Evolutionary conservation across 2,888 invertebrate species (phyloP).

Genomic region (Clunio marinus): DNA sequence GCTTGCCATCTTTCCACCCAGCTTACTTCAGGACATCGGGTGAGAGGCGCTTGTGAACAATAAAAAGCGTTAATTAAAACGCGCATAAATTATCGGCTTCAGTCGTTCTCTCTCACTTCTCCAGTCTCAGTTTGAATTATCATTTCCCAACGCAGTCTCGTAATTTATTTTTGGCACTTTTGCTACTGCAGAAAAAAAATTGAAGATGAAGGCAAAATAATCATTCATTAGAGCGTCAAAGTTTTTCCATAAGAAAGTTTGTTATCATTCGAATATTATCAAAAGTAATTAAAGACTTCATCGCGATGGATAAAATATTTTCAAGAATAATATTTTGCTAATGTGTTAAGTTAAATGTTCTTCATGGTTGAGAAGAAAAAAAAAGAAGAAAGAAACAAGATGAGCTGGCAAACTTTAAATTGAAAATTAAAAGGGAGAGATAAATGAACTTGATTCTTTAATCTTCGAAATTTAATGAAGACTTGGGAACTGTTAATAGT

Average conservation of each 20-base stretch:
- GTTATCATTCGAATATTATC: conserved; percentile 26
- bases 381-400: too few species aligned
- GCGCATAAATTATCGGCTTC: conserved; percentile 32
- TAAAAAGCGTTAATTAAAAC: conserved; percentile 35
- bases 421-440: conserved; percentile 20
- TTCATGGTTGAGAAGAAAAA: too few species aligned
- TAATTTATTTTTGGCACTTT: not conserved
- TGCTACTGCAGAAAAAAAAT: not conserved
- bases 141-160: conserved; percentile 4
- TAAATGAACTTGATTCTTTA: conserved; percentile 17
- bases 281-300: conserved; percentile 4
- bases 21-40: too few species aligned
- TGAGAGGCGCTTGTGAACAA: conserved; percentile 11
- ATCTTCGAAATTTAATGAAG: not conserved
- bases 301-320: not conserved
- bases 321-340: not conserved
- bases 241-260: conserved; percentile 3
- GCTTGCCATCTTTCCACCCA: conserved; percentile 1
- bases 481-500: not conserved
- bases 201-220: not conserved
- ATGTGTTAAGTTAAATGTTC: too few species aligned
- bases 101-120: not conserved
- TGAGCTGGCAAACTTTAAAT: conserved; percentile 2
- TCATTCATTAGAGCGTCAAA: too few species aligned
- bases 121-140: not conserved